These are phyloP conservation scores for Masnerella sp. DNA, from an alignment of 2,888 invertebrate species.

Conservation along the genomic window DNA sequence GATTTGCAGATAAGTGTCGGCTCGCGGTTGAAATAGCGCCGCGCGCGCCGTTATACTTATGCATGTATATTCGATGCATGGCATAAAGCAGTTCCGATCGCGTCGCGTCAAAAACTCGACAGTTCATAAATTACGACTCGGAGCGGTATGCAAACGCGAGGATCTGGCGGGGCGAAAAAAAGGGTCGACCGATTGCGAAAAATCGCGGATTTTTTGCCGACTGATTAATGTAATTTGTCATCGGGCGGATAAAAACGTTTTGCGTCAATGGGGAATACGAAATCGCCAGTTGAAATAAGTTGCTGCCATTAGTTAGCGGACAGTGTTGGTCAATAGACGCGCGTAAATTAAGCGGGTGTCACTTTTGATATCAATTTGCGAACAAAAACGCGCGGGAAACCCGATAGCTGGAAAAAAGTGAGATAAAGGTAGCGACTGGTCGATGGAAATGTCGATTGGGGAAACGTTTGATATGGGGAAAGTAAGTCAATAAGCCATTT, in stretches of 20 bases:
- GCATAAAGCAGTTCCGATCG: conserved; percentile 41
- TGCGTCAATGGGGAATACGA: conserved; percentile 30
- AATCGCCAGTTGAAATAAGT: too few species aligned
- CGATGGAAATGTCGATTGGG: too few species aligned
- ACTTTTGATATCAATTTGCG: too few species aligned
- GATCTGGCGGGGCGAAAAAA: conserved; percentile 3
- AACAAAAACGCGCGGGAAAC: too few species aligned
- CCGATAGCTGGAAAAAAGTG: too few species aligned
- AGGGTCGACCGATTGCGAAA: conserved; percentile 19
- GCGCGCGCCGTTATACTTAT: conserved; percentile 35
- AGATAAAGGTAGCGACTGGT: too few species aligned
- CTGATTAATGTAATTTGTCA: conserved; percentile 23
- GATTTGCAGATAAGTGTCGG: conserved; percentile 63
- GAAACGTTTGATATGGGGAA: too few species aligned
- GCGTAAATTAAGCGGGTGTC: too few species aligned
- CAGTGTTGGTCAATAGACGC: too few species aligned
- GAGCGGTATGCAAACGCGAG: conserved; percentile 25
- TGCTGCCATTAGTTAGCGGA: too few species aligned
- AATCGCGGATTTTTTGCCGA: conserved; percentile 13
- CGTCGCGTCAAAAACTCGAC: conserved; percentile 56
- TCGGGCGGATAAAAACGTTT: conserved; percentile 22
- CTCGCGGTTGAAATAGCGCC: conserved; percentile 44
- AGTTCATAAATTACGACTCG: conserved; percentile 52
- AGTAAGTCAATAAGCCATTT: too few species aligned
- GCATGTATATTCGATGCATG: conserved; percentile 39